Conservation (phyloP, 2,888 invertebrate species). For the Masnerella sp. region DNA sequence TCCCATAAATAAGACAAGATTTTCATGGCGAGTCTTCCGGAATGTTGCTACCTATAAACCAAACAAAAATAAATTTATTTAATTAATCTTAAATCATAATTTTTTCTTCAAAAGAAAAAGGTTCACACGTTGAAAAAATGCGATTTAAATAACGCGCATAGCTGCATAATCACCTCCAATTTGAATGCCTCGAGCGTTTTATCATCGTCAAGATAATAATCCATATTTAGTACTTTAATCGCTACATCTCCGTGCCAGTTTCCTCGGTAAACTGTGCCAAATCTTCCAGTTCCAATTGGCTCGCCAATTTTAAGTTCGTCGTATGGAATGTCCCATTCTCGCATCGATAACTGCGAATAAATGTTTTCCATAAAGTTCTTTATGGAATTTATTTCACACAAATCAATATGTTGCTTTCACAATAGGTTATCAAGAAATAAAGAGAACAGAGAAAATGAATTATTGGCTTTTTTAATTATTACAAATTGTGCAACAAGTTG, state of each 20-base stretch:
- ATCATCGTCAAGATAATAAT: conserved; percentile 91
- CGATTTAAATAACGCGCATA: too few relatives aligned
- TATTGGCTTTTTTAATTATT: too few relatives aligned
- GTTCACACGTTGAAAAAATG: too few relatives aligned
- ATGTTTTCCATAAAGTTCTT: conserved; percentile 50
- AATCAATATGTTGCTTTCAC: conserved; percentile 46
- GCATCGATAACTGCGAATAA: conserved; percentile 85
- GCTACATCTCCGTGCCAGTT: conserved; percentile 99
- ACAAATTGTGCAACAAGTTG: too few relatives aligned
- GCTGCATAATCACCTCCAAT: conserved; percentile 88
- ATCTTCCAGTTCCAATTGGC: conserved; percentile 93
- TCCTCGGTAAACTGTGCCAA: conserved; percentile 96
- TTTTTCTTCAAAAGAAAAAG: too few relatives aligned
- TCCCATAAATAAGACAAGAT: conserved; percentile 98
- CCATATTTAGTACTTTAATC: conserved; percentile 96
- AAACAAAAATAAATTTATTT: too few relatives aligned
- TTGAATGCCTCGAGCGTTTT: conserved; percentile 95
- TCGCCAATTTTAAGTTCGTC: conserved; percentile 93
- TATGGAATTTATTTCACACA: conserved; percentile 41
- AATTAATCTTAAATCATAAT: too few relatives aligned
- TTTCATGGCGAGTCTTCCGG: conserved; percentile 98
- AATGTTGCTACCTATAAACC: conserved; percentile 90
- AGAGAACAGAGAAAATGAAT: too few relatives aligned
- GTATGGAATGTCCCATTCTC: conserved; percentile 99
- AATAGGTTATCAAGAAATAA: conserved; percentile 67